Evolutionary conservation across 2,888 invertebrate genomes (phyloP).

Genomic region (Xylota segnis): DNA sequence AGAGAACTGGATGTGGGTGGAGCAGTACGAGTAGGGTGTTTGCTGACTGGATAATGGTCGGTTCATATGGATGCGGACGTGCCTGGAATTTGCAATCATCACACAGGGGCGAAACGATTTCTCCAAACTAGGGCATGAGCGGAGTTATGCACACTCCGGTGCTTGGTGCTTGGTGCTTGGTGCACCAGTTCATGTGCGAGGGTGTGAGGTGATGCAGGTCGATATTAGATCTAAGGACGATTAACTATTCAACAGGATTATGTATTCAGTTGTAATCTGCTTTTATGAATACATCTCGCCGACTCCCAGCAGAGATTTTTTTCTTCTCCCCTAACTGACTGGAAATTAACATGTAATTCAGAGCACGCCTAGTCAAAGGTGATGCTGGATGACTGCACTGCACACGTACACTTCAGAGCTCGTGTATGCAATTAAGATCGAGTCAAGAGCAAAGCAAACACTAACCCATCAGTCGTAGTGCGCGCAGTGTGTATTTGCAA

Average conservation of each 20-base stretch:
- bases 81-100: constrained; percentile 74
- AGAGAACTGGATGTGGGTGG: constrained; percentile 9
- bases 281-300: constrained; percentile 71
- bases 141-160: constrained; percentile 69
- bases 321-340: constrained; percentile 28
- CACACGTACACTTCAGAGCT: constrained; percentile 35
- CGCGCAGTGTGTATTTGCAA: constrained; percentile 7
- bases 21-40: constrained; percentile 51
- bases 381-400: constrained; percentile 21
- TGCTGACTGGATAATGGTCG: constrained; percentile 77
- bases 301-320: constrained; percentile 28
- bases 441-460: constrained; percentile 43
- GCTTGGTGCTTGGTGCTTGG: too few species aligned
- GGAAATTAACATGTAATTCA: constrained; percentile 67
- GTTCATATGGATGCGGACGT: constrained; percentile 76
- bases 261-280: constrained; percentile 75
- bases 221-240: constrained; percentile 76
- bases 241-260: constrained; percentile 77
- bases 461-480: constrained; percentile 1
- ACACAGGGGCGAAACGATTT: constrained; percentile 62
- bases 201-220: constrained; percentile 60
- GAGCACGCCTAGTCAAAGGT: constrained; percentile 60
- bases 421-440: constrained; percentile 56
- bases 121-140: constrained; percentile 64
- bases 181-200: constrained; percentile 55